Evolutionary conservation across 1,140 invertebrate species (phyloP).

Genomic region (Yoshiicerus persimilis): DNA sequence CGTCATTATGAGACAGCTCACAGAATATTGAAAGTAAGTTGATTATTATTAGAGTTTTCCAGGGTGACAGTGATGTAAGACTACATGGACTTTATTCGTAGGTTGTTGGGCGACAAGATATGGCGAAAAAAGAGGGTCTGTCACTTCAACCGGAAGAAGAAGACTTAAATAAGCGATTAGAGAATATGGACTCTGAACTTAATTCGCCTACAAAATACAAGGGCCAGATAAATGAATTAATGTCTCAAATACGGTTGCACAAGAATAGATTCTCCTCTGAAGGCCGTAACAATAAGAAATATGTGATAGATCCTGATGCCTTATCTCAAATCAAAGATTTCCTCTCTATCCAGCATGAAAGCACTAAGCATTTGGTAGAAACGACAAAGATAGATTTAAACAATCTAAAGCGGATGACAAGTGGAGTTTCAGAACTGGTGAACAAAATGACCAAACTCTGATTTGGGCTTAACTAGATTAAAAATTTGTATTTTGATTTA

Average conservation of each 20-base stretch:
- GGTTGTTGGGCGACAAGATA: constrained; percentile 85
- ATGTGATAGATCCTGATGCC: constrained; percentile 31
- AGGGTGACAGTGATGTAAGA: not conserved
- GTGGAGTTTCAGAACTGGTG: not conserved
- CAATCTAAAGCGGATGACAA: not conserved
- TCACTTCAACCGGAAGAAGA: constrained; percentile 87
- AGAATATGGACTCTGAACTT: constrained; percentile 80
- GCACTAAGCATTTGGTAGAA: constrained; percentile 41
- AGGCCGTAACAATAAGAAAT: not conserved
- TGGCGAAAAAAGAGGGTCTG: constrained; percentile 78
- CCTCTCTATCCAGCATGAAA: constrained; percentile 38
- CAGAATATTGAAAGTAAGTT: constrained; percentile 68
- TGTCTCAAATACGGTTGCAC: constrained; percentile 83
- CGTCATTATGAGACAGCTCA: constrained; percentile 75
- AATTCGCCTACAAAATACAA: constrained; percentile 90
- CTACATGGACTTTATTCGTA: constrained; percentile 52
- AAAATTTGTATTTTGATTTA: too few relatives aligned
- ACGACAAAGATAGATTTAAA: constrained; percentile 30
- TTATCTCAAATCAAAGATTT: constrained; percentile 43
- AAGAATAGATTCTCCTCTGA: constrained; percentile 54
- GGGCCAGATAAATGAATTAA: constrained; percentile 84
- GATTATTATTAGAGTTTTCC: not conserved
- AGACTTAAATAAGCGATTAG: constrained; percentile 75
- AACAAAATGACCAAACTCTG: not conserved
- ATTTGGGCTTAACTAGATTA: too few relatives aligned